phyloP scores from a whole-genome alignment of 2,888 invertebrate genomes.

The Eurois occulta region DNA sequence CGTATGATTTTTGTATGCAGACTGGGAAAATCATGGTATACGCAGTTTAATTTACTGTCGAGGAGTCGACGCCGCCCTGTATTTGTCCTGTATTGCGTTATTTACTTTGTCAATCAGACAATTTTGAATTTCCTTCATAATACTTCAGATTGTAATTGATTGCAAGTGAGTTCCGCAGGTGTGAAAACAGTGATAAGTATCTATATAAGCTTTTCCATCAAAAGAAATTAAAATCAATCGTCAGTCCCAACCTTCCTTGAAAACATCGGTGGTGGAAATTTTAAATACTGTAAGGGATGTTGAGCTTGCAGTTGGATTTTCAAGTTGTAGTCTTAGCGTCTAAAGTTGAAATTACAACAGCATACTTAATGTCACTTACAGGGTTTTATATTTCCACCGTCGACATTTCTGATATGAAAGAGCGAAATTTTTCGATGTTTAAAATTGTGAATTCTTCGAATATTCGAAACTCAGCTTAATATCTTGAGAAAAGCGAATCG shows the following conservation, averaged over 20 bases:
- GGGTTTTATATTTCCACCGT: too few relatives aligned
- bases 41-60: too few relatives aligned
- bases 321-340: too few relatives aligned
- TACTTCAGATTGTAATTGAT: neutral
- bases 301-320: too few relatives aligned
- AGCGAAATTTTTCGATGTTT: conserved; percentile 24
- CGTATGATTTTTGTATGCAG: too few relatives aligned
- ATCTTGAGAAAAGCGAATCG: conserved; percentile 53
- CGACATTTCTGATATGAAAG: conserved; percentile 4
- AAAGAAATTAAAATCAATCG: conserved; percentile 28
- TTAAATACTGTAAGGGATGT: too few relatives aligned
- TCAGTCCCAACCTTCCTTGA: conserved; percentile 1
- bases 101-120: neutral
- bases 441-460: conserved; percentile 56
- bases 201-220: neutral
- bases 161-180: neutral
- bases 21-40: too few relatives aligned
- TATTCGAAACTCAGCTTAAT: conserved; percentile 49
- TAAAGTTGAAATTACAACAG: too few relatives aligned
- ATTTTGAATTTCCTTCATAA: neutral
- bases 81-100: too few relatives aligned
- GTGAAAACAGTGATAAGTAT: conserved; percentile 5
- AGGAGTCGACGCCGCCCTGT: too few relatives aligned
- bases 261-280: too few relatives aligned
- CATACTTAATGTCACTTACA: too few relatives aligned